phyloP scores from a whole-genome alignment of 2,888 invertebrate genomes.

The Eucera pruinosa region DNA sequence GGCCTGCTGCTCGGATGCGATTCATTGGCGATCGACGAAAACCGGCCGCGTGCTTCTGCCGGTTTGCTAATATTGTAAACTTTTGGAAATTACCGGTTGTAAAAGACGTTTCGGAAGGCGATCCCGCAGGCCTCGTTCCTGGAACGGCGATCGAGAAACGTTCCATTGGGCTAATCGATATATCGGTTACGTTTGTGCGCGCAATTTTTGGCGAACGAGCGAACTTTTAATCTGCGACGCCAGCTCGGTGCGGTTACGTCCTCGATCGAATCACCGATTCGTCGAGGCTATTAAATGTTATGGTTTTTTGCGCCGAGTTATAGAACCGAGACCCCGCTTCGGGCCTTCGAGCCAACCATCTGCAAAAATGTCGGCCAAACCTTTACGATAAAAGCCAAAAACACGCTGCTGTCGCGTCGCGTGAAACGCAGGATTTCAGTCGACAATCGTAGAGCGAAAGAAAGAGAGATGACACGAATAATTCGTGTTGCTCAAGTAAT shows the following conservation, averaged over 20 bases:
- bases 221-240: slow-evolving; percentile 12
- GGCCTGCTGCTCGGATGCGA: no score
- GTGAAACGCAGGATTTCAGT: no score
- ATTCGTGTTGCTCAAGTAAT: no score
- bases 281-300: slow-evolving; percentile 24
- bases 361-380: background rate
- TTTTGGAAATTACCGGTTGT: slow-evolving; percentile 19
- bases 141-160: background rate
- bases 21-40: no score
- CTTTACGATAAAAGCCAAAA: no score
- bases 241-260: background rate
- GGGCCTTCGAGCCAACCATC: background rate
- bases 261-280: slow-evolving; percentile 14
- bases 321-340: background rate
- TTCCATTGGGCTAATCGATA: slow-evolving; percentile 12
- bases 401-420: no score
- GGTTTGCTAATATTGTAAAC: no score
- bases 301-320: background rate
- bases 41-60: no score
- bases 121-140: background rate
- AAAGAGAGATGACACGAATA: no score
- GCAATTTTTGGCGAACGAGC: slow-evolving; percentile 7
- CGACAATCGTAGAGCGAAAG: no score
- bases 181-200: slow-evolving; percentile 4
- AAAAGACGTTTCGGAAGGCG: background rate